Evolutionary conservation across 2,797 vertebrate genomes (phyloP), one percentile per base, ranked within the genome.

Genomic region (Siniperca scherzeri): DNA sequence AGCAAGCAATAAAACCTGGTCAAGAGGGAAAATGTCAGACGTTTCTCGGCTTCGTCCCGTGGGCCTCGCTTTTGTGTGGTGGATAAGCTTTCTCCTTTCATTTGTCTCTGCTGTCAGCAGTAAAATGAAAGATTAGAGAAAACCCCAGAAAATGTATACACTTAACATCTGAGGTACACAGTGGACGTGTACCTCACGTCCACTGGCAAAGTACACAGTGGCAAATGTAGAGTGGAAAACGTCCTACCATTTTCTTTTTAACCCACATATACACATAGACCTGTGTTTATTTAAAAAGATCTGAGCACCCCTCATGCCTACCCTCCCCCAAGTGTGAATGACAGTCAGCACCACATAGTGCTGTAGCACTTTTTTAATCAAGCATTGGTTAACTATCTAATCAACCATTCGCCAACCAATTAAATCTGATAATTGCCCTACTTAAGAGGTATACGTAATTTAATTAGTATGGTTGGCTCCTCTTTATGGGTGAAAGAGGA

Each of bases 341-440:
- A 77, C 67, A 87, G 64, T 84, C 53, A 76, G 30, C 78, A 67
- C 36, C 44, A 25, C 60, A 56, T 57, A 60, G 75, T 62, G 25
- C 80, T 59, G 55, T 48, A 30, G 76, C 59, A 55, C 62, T 80
- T 91, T 85, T 93, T 91, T 86, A 89, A 93, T 93, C 89, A 91
- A 77, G 71, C 80, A 77, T 83, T 89, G 80, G 84, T 91, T 92
- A 91, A 90, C 87, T 88, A 84, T 81, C 89, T 89, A 93, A 93
- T 94, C 93, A 90, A 73, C 77, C 90, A 89, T 77, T 90, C 68
- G 21, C 87, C 78, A 89, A 81, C 90, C 93, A 95, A 95, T 96
- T 95, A 93, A 93, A 89, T 92, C 81, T 76, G 53, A 66, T 95
- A 92, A 95, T 94, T 94, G 89, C 74, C 85, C 87, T 86, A 89